Conservation (phyloP, 2,113 vertebrate species). For the Nannospalax galili region DNA sequence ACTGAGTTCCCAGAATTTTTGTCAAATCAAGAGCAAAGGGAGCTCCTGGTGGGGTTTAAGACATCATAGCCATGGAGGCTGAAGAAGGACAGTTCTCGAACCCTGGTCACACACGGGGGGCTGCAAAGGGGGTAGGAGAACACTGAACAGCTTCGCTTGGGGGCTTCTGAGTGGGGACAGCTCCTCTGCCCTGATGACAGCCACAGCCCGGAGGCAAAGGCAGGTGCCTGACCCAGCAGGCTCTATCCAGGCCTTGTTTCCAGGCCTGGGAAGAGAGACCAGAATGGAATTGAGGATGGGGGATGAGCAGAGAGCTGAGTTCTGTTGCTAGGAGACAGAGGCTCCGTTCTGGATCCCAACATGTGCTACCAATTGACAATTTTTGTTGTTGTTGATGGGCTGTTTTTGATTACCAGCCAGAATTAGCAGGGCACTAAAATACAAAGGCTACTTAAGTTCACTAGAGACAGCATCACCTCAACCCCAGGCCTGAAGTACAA, state of each 20-base stretch:
- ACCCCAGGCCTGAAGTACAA: fast-evolving
- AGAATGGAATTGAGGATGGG: not conserved
- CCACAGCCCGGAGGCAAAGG: not conserved
- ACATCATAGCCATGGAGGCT: fast-evolving
- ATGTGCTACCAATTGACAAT: not conserved
- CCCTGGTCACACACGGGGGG: not conserved
- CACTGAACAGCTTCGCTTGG: fast-evolving
- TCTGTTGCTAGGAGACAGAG: slow-evolving; percentile 76
- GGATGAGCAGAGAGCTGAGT: not conserved
- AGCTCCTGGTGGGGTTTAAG: no score
- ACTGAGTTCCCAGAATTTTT: fast-evolving
- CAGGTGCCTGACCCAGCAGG: not conserved
- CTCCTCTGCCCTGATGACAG: fast-evolving
- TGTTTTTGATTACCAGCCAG: slow-evolving; percentile 6
- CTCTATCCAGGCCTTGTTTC: not conserved
- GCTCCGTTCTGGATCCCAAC: slow-evolving; percentile 23
- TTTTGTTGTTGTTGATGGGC: slow-evolving; percentile 17
- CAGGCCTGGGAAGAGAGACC: not conserved
- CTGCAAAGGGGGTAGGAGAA: fast-evolving
- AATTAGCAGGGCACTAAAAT: not conserved
- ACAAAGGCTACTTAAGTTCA: not conserved
- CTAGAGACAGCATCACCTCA: not conserved
- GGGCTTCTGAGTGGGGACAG: fast-evolving
- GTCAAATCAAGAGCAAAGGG: fast-evolving
- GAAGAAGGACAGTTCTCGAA: not conserved